Evolutionary conservation across 2,888 invertebrate genomes (phyloP), one percentile per base, ranked within the genome.

Genomic region (Liopterus haemorrhoidalis): DNA sequence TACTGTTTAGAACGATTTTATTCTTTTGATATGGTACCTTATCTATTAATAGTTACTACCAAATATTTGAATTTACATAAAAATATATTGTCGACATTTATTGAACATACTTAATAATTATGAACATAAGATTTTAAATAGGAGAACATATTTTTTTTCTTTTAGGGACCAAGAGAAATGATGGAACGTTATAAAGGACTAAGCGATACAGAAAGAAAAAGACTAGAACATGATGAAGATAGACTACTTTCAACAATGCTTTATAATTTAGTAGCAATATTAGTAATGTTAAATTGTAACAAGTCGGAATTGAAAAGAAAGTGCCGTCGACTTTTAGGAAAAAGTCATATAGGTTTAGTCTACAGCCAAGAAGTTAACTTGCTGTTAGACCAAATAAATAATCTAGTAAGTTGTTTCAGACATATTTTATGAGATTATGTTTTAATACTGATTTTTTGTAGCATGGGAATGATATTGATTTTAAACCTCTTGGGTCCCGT

Each of bases 301-400:
- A 84, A 93, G 55, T 81, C 81, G 46, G 90, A 88, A 56, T 73
- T 92, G 16, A 82, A 88, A 55, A 78, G 89, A 51, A 95, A 96
- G 74, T 77, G 82, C 31, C 78, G 99, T 9, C 78, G 99, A 31
- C 70, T 99, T 48, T 75, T 99, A 8, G 99, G 99, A 4, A 99
- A 99, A 68, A 95, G 95, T 64, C 99, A 99, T 63, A 96, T 99
- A 57, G 97, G 99, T 2, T 78, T 99, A 28, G 86, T 92, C 1
- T 95, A 96, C 69, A 96, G 96, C 53, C 94, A 95, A 67, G 95
- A 97, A 70, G 90, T 99, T 41, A 97, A 99, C 68, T 85, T 90
- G 64, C 78, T 99, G 12, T 76, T 99, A 18, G 97, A 99, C 68
- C 90, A 93, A 65, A 85, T 99, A 42, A 85, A 87, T 57, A 88